Evolutionary conservation across 2,113 vertebrate species (phyloP).

Genomic region (Podarcis raffonei): DNA sequence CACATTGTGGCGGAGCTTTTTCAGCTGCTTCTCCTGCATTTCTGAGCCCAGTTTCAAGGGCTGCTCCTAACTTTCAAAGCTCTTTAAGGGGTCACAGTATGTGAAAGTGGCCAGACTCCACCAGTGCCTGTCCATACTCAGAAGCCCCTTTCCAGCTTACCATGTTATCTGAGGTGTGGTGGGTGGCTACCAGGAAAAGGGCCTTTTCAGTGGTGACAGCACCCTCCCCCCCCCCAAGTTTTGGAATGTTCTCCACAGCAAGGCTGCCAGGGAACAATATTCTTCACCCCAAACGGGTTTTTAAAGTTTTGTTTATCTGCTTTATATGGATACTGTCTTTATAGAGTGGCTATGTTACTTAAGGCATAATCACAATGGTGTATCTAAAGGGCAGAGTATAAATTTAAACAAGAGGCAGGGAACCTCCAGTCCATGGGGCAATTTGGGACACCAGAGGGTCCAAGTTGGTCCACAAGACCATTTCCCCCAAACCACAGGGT

Average conservation of each 20-base stretch:
- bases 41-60: neutral
- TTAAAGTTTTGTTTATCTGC: neutral
- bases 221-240: neutral
- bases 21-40: neutral
- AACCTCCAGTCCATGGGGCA: too few species aligned
- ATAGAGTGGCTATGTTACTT: neutral
- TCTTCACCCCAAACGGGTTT: neutral
- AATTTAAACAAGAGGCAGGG: neutral
- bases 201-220: neutral
- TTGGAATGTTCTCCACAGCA: neutral
- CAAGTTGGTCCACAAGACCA: too few species aligned
- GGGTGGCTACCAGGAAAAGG: neutral
- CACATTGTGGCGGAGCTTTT: neutral
- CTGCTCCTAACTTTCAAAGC: neutral
- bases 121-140: neutral
- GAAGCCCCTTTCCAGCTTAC: neutral
- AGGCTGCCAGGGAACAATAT: neutral
- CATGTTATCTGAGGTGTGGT: neutral
- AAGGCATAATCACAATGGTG: neutral
- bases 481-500: too few species aligned
- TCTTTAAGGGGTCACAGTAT: neutral
- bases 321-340: neutral
- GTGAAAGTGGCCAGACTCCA: neutral
- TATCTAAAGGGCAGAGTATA: neutral
- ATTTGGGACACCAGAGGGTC: too few species aligned